Base-by-base conservation (phyloP, 2,797 vertebrate species). In the Adrianichthys oophorus region DNA sequence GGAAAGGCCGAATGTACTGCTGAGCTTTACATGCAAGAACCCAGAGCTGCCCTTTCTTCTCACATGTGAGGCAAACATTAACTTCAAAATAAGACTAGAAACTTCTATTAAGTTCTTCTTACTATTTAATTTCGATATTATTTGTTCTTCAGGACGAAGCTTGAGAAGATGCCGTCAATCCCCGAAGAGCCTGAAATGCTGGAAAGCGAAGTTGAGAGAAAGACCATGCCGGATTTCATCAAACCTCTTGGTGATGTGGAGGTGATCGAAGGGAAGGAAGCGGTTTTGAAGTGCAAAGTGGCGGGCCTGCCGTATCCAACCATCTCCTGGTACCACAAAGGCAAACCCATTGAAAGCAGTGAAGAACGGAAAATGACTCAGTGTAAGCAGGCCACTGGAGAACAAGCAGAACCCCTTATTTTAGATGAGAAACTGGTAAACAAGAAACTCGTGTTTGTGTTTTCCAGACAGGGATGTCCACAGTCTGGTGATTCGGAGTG, bases 161-260 rank as follows among this genome's bases (percentile, higher is more conserved):
- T 98, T 72, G 97, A 98, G 81, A 98, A 98, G 92, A 98, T 98
- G 97, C 97, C 97, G 0, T 98, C 97, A 40, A 98, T 98, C 62
- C 95, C 96, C 0, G 97, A 98, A 83, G 96, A 98, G 68, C 95
- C 96, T 0, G 97, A 98, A 56, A 88, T 94, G 21, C 87, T 85
- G 0, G 96, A 98, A 67, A 85, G 82, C 0, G 95, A 96, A 68
- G 55, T 93, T 48, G 95, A 98, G 70, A 92, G 86, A 51, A 91
- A 95, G 81, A 94, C 93, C 61, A 98, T 99, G 92, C 96, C 97
- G 0, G 97, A 98, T 80, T 99, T 98, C 62, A 85, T 95, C 63
- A 93, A 93, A 61, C 95, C 97, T 0, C 89, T 99, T 68, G 90
- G 93, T 16, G 96, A 99, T 44, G 70, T 92, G 68, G 96, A 99